phyloP scores from a whole-genome alignment of 2,797 vertebrate genomes.

The Crocidura indochinensis region DNA sequence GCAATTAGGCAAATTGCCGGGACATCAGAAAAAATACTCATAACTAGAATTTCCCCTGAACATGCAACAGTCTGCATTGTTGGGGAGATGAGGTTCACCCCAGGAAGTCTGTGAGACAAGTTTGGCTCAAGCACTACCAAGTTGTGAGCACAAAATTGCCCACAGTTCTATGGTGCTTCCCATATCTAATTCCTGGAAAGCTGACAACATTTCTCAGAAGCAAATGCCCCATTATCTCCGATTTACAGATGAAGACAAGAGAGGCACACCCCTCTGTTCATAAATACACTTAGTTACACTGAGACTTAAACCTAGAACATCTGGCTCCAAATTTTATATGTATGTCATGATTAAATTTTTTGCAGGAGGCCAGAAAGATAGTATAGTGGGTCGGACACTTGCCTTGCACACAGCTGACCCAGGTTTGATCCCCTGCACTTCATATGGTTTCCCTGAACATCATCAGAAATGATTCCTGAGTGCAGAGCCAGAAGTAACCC shows the following conservation, averaged over 20 bases:
- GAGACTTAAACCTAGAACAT: constrained; percentile 9
- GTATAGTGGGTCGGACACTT: too few relatives aligned
- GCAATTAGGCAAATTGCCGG: constrained; percentile 38
- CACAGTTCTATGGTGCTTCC: neutral
- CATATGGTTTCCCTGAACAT: too few relatives aligned
- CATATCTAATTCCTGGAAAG: neutral
- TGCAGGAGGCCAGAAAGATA: too few relatives aligned
- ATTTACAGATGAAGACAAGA: constrained; percentile 58
- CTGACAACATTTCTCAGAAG: constrained; percentile 19
- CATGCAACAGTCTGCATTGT: neutral
- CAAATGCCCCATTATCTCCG: constrained; percentile 18
- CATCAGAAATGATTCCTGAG: too few relatives aligned
- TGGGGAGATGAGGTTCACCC: neutral
- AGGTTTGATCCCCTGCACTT: too few relatives aligned
- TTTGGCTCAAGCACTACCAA: constrained; percentile 8
- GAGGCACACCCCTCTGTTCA: neutral
- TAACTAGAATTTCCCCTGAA: neutral
- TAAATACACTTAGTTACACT: neutral
- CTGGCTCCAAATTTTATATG: neutral
- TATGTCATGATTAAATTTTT: too few relatives aligned
- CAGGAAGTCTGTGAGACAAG: neutral
- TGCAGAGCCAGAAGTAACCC: too few relatives aligned
- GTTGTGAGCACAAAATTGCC: neutral
- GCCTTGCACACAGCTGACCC: too few relatives aligned
- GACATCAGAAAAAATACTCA: constrained; percentile 56